Evolutionary conservation across 2,113 vertebrate species (phyloP), one percentile per base, ranked within the genome.

Genomic region (Ceyx melanurus): DNA sequence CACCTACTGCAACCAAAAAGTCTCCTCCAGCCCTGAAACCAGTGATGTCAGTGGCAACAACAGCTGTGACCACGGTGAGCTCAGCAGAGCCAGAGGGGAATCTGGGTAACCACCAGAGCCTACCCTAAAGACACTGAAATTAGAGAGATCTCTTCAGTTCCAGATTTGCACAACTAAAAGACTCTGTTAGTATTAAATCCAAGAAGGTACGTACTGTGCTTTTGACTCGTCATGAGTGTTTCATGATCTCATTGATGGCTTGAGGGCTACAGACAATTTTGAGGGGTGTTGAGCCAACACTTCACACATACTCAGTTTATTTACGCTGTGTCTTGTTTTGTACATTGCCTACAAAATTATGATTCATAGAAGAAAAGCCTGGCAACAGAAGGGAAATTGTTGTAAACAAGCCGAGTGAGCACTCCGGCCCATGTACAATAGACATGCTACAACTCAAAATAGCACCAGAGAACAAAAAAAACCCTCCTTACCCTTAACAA

Each of bases 361-460:
- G 53, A 71, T 89, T 92, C 43, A 33, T 73, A 61, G 87, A 92
- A 87, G 58, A 85, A 80, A 92, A 94, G 67, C 84, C 72, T 92
- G 87, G 92, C 91, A 96, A 85, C 53, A 48, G 0, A 3, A 82
- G 67, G 37, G 64, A 91, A 77, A 94, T 92, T 62, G 53, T 71
- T 88, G 96, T 92, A 95, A 96, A 93, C 95, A 94, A 60, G 51
- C 40, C 60, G 45, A 71, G 64, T 31, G 48, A 92, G 83, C 0
- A 0, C 50, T 96, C 60, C 84, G 91, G 91, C 61, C 64, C 89
- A 62, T 31, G 58, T 87, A 91, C 94, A 95, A 89, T 40, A 85
- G 89, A 85, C 65, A 70, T 56, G 57, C 65, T 91, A 88, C 82
- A 87, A 94, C 94, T 87, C 81, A 93, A 93, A 95, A 96, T 92